Evolutionary conservation across 2,113 vertebrate species (phyloP).

Genomic region (Mystacornis crossleyi): DNA sequence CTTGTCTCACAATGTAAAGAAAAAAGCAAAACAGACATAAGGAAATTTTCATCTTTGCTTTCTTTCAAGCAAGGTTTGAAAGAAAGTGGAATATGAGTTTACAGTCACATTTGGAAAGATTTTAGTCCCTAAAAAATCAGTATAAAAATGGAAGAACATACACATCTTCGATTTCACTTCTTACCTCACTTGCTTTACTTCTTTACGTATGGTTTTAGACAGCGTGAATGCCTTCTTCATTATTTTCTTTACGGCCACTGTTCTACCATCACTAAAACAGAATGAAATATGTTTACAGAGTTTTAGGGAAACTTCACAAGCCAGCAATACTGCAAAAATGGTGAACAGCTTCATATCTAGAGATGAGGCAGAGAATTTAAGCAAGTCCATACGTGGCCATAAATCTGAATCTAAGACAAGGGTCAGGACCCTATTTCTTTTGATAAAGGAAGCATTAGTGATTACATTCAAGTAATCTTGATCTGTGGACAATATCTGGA

Average conservation of each 20-base stretch:
- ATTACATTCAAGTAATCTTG: background rate
- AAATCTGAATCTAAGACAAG: background rate
- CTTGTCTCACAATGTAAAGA: background rate
- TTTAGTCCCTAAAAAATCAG: background rate
- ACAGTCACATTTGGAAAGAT: background rate
- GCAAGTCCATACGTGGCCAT: background rate
- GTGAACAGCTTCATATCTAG: background rate
- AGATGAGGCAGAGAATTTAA: background rate
- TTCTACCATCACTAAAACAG: conserved; percentile 81
- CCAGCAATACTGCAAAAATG: background rate
- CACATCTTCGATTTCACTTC: background rate
- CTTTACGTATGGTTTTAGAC: conserved; percentile 82
- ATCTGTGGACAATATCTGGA: background rate
- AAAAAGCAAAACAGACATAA: background rate
- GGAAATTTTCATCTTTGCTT: background rate
- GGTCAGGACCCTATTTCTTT: background rate
- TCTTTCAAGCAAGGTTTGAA: background rate
- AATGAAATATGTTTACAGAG: background rate
- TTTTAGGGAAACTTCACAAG: background rate
- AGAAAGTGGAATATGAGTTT: background rate
- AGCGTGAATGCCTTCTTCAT: conserved; percentile 79
- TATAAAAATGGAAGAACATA: background rate
- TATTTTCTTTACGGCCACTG: conserved; percentile 84
- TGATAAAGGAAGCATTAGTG: background rate
- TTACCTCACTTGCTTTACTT: conserved; percentile 87